A percentile compares a stretch with the other conserved stretches of the same genome.
Conservation (phyloP, 2,888 invertebrate genomes). For the Apotomis capreana region DNA sequence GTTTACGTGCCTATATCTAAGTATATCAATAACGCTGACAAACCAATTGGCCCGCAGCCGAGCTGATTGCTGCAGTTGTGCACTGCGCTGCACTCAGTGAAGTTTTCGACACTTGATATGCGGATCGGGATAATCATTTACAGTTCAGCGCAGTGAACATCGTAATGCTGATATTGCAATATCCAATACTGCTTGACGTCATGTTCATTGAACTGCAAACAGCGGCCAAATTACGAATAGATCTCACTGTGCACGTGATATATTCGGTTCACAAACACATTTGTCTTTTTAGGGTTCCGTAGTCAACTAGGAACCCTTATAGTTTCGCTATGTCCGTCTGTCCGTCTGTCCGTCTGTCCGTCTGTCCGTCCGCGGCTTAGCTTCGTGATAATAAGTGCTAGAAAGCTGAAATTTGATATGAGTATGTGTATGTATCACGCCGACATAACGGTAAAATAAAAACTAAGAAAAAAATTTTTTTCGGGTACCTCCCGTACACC, state of each 20-base stretch:
- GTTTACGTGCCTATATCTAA: slow-evolving; percentile 53
- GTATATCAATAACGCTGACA: slow-evolving; percentile 65
- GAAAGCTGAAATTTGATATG: no score
- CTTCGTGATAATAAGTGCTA: no score
- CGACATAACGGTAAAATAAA: no score
- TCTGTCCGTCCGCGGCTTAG: no score
- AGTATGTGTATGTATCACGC: no score
- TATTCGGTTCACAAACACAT: no score
- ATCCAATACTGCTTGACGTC: neutral
- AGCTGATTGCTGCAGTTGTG: slow-evolving; percentile 56
- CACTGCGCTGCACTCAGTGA: slow-evolving; percentile 18
- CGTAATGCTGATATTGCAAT: neutral
- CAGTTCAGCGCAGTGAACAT: neutral
- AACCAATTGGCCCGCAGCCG: slow-evolving; percentile 61
- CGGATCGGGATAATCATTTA: slow-evolving; percentile 17
- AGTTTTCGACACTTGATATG: slow-evolving; percentile 38
- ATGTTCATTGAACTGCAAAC: neutral
- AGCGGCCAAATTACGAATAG: neutral
- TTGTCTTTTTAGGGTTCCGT: no score
- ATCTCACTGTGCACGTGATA: neutral
- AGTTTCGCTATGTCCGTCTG: no score
- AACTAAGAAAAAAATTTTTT: no score
- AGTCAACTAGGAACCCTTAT: no score
- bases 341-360: no score
- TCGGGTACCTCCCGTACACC: no score